Conservation (phyloP, 30 jellyfish, hydroid and myxozoan genomes). For the Cassiopea xamachana region DNA sequence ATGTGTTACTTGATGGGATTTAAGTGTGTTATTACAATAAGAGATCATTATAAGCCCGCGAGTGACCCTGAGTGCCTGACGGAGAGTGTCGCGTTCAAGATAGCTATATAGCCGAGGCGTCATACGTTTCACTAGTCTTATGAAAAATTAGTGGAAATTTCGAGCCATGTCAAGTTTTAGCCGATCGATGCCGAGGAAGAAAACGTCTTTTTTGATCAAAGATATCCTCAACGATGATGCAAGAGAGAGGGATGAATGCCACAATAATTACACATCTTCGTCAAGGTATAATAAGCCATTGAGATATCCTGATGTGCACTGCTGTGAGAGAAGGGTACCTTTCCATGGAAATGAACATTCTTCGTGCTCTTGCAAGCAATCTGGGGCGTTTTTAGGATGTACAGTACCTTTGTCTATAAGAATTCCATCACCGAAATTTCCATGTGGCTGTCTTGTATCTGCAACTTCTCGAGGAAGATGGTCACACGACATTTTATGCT, state of each 20-base stretch:
- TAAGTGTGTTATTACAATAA: conserved; percentile 78
- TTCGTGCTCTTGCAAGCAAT: conserved; percentile 53
- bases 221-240: conserved; percentile 43
- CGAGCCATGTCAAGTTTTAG: conserved; percentile 5
- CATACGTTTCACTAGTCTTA: neutral
- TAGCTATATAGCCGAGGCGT: neutral
- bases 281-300: neutral
- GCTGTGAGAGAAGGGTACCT: neutral
- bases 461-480: conserved; percentile 22
- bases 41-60: conserved; percentile 73
- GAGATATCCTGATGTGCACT: neutral
- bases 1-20: conserved; percentile 71
- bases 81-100: conserved; percentile 53
- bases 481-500: conserved; percentile 39
- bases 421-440: conserved; percentile 49
- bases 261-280: neutral
- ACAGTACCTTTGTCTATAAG: conserved; percentile 25
- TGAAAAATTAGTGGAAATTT: neutral
- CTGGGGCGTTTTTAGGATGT: conserved; percentile 26
- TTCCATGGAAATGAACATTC: neutral
- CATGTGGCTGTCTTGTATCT: conserved; percentile 45
- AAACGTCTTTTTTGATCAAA: conserved; percentile 49
- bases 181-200: conserved; percentile 19
- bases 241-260: neutral
- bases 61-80: conserved; percentile 76